Base-by-base conservation (phyloP, 2,113 vertebrate species). In the Proterorhinus semilunaris region DNA sequence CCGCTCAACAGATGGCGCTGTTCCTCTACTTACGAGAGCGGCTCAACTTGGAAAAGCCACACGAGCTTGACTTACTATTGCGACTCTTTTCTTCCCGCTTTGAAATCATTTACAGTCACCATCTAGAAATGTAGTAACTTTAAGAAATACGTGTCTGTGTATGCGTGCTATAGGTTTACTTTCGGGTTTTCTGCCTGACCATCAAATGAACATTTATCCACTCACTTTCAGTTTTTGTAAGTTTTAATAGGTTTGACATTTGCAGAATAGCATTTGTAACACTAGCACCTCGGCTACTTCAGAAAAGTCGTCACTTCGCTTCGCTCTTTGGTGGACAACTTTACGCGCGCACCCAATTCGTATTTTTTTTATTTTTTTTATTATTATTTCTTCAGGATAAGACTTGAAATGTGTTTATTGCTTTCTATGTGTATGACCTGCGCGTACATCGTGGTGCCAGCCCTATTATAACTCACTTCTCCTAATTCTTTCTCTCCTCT, bases 1-100 rank as follows among this genome's bases (percentile, higher is more conserved):
- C 57, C 7, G 12, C 0, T 62, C 85, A 49, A 43, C 13, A 87
- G 87, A 72, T 59, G 82, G 65, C 69, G 45, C 0, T 75, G 64
- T 75, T 80, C 8, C 62, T 66, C 71, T 67, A 77, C 6, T 50
- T 55, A 71, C 16, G 7, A 0, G 2, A 21, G 36, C 1, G 43
- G 12, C 15, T 44, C 42, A 63, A 64, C 45, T 50, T 79, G 43
- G 50, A 17, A 17, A 54, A 65, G 15, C 4, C 1, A 4, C 1
- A 7, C 71, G 69, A 75, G 63, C 53, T 69, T 72, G 65, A 75
- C 44, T 47, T 63, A 21, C 21, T 21, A 12, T 55, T 55, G 21
- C 15, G 3, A 15, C 9, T 21, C 21, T 62, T 54, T 27, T 55
- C 17, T 16, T 6, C 7, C 6, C 54, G 42, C 12, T 48, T 17